Evolutionary conservation across 2,113 vertebrate species (phyloP).

Genomic region (Ellobius talpinus): DNA sequence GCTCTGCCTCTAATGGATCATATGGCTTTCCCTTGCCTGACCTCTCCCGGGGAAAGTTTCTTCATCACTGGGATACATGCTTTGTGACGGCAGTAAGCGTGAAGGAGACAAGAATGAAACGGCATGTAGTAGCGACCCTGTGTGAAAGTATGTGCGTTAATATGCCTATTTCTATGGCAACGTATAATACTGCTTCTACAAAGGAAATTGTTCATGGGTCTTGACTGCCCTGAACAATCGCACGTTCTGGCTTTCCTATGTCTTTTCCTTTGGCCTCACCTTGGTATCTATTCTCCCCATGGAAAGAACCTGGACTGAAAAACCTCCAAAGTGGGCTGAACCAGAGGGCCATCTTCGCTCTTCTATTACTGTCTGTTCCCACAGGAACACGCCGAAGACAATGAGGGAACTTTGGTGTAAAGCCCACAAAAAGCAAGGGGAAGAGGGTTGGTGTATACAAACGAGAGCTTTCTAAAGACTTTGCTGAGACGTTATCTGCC

Average conservation of each 20-base stretch:
- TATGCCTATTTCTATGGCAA: conserved; percentile 23
- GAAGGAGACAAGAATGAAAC: not conserved
- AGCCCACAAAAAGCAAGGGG: not conserved
- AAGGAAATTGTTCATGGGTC: conserved; percentile 30
- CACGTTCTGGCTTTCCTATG: not conserved
- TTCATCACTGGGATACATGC: conserved; percentile 10
- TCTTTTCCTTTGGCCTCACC: not conserved
- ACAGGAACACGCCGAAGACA: conserved; percentile 12
- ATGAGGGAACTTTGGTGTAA: not conserved
- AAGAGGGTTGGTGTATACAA: conserved; percentile 35
- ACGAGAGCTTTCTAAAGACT: conserved; percentile 7
- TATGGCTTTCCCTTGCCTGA: not conserved
- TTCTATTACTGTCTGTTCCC: not conserved
- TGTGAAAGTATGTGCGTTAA: not conserved
- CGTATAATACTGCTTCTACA: not conserved
- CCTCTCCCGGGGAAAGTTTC: conserved; percentile 46
- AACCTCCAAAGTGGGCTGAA: not conserved
- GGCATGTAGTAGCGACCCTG: not conserved
- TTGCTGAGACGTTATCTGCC: not conserved
- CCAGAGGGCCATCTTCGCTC: not conserved
- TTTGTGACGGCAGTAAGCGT: not conserved
- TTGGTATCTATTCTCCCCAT: not conserved
- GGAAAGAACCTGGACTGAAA: not conserved
- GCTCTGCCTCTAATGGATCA: not conserved
- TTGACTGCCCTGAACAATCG: not conserved